phyloP scores from a whole-genome alignment of 2,797 vertebrate species.

The Distichodus sexfasciatus region DNA sequence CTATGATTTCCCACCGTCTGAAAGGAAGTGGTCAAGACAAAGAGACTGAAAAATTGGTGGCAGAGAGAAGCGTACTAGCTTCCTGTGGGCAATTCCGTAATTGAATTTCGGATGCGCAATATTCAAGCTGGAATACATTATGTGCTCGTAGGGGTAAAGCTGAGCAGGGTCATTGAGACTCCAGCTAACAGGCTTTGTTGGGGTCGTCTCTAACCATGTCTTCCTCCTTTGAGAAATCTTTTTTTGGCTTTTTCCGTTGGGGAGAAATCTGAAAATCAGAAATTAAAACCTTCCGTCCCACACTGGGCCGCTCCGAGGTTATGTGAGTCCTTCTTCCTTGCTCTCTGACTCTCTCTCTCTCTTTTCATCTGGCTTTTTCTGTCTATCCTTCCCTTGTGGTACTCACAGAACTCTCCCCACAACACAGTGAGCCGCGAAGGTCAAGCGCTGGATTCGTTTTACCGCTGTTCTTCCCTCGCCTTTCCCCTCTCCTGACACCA shows the following conservation, averaged over 20 bases:
- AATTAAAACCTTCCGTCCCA: conserved; percentile 70
- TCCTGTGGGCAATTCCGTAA: conserved; percentile 66
- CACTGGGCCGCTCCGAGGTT: conserved; percentile 63
- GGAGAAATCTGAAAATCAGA: conserved; percentile 50
- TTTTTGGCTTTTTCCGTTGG: not conserved
- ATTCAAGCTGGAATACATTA: conserved; percentile 59
- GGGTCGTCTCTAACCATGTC: conserved; percentile 34
- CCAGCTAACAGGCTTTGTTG: conserved; percentile 38
- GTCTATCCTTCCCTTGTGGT: not conserved
- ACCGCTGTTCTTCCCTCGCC: conserved; percentile 18
- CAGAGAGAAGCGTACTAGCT: conserved; percentile 56
- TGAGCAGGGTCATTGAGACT: conserved; percentile 54
- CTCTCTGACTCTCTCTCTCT: conserved; percentile 34
- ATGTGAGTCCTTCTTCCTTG: conserved; percentile 48
- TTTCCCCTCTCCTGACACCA: conserved; percentile 41
- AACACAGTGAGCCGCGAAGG: conserved; percentile 57
- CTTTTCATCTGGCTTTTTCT: not conserved
- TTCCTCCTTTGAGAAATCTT: conserved; percentile 28
- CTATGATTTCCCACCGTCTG: conserved; percentile 31
- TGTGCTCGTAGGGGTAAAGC: conserved; percentile 59
- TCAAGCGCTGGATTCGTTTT: conserved; percentile 44
- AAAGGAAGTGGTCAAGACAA: conserved; percentile 54
- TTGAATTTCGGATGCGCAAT: conserved; percentile 67
- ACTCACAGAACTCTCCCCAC: conserved; percentile 56
- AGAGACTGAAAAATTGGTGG: conserved; percentile 61